Conservation (phyloP, 2,113 vertebrate species). For the Tetraodon nigroviridis region DNA sequence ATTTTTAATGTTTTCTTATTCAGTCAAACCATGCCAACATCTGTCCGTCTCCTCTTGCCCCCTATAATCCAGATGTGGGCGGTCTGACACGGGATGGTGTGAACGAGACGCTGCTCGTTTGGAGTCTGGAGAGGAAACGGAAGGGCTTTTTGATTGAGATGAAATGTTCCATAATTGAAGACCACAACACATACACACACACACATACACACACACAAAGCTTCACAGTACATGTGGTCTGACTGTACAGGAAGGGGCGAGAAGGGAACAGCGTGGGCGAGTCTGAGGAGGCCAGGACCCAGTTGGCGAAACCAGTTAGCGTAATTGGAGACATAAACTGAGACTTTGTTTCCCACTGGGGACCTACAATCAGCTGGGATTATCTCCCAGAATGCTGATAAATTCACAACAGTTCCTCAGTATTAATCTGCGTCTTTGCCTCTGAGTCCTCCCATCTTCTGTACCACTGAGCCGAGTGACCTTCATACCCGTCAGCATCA, state of each 20-base stretch:
- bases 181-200: constrained; percentile 20
- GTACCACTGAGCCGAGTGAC: too few species aligned
- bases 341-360: background rate
- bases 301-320: constrained; percentile 1
- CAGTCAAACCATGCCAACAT: constrained; percentile 22
- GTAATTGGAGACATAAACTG: background rate
- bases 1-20: constrained; percentile 43
- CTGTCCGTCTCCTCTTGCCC: constrained; percentile 3
- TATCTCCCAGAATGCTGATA: too few species aligned
- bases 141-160: constrained; percentile 15
- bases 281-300: constrained; percentile 1
- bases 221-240: constrained; percentile 53
- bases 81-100: constrained; percentile 24
- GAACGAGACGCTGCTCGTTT: constrained; percentile 49
- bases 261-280: constrained; percentile 10
- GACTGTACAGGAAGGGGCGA: constrained; percentile 37
- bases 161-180: constrained; percentile 65
- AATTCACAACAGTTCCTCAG: too few species aligned
- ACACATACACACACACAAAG: background rate
- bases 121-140: constrained; percentile 26
- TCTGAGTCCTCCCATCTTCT: too few species aligned
- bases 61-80: background rate
- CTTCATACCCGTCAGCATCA: too few species aligned
- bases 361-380: too few species aligned
- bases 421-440: too few species aligned